phyloP scores from a whole-genome alignment of 2,113 vertebrate genomes.

The Tautogolabrus adspersus region DNA sequence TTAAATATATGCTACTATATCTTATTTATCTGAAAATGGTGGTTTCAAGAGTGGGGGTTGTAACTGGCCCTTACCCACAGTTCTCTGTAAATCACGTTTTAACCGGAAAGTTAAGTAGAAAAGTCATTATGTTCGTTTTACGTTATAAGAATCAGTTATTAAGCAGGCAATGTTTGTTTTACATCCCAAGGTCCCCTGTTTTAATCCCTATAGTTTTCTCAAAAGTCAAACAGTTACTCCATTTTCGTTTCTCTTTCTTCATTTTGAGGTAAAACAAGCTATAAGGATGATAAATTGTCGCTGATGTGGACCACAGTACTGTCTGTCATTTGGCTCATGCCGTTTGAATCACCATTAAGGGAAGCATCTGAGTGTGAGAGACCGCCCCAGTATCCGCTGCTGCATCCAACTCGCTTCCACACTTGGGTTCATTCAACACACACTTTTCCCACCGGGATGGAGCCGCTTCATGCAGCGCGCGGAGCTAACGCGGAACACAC shows the following conservation, averaged over 20 bases:
- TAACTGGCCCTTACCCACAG: too few species aligned
- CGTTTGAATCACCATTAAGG: slow-evolving; percentile 60
- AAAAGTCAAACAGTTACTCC: neutral
- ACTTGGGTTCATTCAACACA: slow-evolving; percentile 73
- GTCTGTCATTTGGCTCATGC: slow-evolving; percentile 50
- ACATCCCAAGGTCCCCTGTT: neutral
- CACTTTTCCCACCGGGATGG: slow-evolving; percentile 93
- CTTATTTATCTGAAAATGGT: too few species aligned
- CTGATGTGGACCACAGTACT: neutral
- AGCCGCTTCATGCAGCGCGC: slow-evolving; percentile 81
- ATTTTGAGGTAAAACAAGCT: neutral
- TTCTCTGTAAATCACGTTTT: too few species aligned
- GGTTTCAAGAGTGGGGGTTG: too few species aligned
- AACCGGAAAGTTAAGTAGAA: too few species aligned
- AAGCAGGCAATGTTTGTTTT: neutral
- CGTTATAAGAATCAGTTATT: too few species aligned
- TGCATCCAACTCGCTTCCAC: slow-evolving; percentile 72
- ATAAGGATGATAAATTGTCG: neutral
- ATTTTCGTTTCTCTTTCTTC: neutral
- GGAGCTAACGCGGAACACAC: slow-evolving; percentile 74
- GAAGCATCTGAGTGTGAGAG: slow-evolving; percentile 69
- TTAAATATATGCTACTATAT: too few species aligned
- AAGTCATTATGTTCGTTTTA: too few species aligned
- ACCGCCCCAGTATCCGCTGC: slow-evolving; percentile 73
- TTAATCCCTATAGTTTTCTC: neutral